Percentiles rank a stretch among this genome's conserved stretches.
These are phyloP conservation scores for Doris montereyensis DNA, from an alignment of 2,888 invertebrate genomes.

Conservation along the genomic window DNA sequence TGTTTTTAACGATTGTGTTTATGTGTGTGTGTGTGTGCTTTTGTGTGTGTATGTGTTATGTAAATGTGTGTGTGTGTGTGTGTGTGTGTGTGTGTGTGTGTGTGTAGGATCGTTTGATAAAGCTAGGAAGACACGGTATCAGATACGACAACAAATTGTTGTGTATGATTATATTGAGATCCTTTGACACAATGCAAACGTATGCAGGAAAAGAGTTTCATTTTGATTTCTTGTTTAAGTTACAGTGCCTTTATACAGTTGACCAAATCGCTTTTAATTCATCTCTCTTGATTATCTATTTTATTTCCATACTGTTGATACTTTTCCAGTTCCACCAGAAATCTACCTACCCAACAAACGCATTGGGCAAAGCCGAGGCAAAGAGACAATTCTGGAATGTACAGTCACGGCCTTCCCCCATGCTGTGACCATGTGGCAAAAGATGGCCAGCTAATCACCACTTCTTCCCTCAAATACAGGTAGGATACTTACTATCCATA, in stretches of 20 bases:
- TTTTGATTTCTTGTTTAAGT: not conserved
- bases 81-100: conserved; percentile 22
- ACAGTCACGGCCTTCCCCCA: conserved; percentile 61
- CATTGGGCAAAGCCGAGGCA: conserved; percentile 57
- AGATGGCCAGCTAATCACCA: conserved; percentile 43
- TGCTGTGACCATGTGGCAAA: conserved; percentile 59
- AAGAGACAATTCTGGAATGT: conserved; percentile 64
- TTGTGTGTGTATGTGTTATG: conserved; percentile 5
- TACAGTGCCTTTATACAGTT: not conserved
- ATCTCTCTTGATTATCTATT: not conserved
- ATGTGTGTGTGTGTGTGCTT: conserved; percentile 8
- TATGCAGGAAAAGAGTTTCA: not conserved
- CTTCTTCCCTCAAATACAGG: conserved; percentile 35
- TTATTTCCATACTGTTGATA: not conserved
- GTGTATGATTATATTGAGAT: too few relatives aligned
- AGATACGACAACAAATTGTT: too few relatives aligned
- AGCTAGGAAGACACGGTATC: too few relatives aligned
- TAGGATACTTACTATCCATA: too few relatives aligned
- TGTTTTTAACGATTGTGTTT: not conserved
- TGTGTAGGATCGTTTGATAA: too few relatives aligned
- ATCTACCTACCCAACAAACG: conserved; percentile 56
- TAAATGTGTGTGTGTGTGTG: conserved; percentile 20
- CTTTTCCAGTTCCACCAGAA: conserved; percentile 56
- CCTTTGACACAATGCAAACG: not conserved
- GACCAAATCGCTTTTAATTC: not conserved